A percentile compares a stretch with the other conserved stretches of the same genome.
Evolutionary conservation across 2,888 invertebrate species (phyloP).

Genomic region (Mesorhabditis spiculigera): DNA sequence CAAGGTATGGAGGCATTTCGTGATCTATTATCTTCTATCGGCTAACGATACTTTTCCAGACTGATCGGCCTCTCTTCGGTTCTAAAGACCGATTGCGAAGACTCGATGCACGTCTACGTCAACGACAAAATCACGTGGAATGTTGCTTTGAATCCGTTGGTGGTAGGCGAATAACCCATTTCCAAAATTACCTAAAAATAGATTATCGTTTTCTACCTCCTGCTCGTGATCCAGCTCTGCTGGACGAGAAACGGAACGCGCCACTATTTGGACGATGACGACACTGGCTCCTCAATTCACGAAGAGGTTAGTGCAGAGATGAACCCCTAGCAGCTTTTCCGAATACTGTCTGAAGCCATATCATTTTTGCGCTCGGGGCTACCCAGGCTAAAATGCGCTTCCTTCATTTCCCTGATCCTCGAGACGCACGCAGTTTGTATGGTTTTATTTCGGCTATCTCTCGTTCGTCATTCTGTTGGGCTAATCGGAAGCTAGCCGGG

Average conservation of each 20-base stretch:
- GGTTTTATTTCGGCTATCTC: not conserved
- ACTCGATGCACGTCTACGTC: slow-evolving; percentile 70
- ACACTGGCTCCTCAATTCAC: slow-evolving; percentile 48
- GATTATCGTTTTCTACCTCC: slow-evolving; percentile 28
- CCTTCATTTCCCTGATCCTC: too few species aligned
- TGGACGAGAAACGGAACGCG: slow-evolving; percentile 49
- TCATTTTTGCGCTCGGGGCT: too few species aligned
- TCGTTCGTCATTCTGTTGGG: not conserved
- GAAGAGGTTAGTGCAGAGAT: slow-evolving; percentile 47
- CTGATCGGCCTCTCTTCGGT: slow-evolving; percentile 72
- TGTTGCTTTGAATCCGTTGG: slow-evolving; percentile 76
- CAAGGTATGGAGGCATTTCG: slow-evolving; percentile 22
- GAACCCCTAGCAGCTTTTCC: too few species aligned
- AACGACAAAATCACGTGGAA: slow-evolving; percentile 66
- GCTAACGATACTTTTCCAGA: slow-evolving; percentile 63
- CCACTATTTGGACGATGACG: slow-evolving; percentile 31
- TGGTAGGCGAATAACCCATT: slow-evolving; percentile 66
- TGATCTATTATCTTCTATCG: not conserved
- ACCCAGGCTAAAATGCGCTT: too few species aligned
- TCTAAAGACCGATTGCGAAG: slow-evolving; percentile 66
- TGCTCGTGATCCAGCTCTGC: slow-evolving; percentile 43
- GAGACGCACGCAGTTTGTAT: not conserved
- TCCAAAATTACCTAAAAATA: slow-evolving; percentile 6
- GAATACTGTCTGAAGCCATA: too few species aligned
- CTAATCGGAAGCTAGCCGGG: not conserved